phyloP scores from a whole-genome alignment of 2,113 vertebrate species.

The Delphinus delphis region DNA sequence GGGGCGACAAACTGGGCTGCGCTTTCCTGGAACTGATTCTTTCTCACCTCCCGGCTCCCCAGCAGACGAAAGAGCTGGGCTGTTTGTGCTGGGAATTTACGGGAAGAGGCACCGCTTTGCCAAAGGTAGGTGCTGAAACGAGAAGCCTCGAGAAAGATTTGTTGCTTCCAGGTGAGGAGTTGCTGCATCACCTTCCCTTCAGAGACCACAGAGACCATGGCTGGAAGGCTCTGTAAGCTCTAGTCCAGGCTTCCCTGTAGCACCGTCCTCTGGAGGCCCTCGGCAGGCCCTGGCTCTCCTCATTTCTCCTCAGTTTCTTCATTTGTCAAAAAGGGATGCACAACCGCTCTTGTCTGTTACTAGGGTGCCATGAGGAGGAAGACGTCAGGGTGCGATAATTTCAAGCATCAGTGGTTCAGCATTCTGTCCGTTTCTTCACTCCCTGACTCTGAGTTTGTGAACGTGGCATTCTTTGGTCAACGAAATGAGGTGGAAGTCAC shows the following conservation, averaged over 20 bases:
- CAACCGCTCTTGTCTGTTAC: background rate
- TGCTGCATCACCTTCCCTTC: background rate
- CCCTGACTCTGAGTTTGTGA: background rate
- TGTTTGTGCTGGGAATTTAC: background rate
- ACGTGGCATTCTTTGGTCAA: background rate
- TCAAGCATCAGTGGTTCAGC: background rate
- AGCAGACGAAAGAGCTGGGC: background rate
- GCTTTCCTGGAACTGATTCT: background rate
- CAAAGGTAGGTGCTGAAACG: background rate
- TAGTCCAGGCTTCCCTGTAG: no score
- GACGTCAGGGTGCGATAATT: background rate
- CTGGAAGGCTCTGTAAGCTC: background rate
- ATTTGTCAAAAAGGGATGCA: background rate
- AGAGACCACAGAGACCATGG: background rate
- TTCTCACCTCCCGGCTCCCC: background rate
- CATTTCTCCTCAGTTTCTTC: background rate
- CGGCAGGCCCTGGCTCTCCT: background rate
- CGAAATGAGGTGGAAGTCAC: background rate
- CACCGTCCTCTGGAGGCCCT: no score
- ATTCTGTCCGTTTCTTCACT: background rate
- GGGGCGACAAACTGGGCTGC: background rate
- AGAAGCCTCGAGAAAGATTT: background rate
- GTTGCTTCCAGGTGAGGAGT: background rate
- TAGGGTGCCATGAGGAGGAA: background rate
- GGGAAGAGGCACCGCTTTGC: background rate